These are phyloP conservation scores for Eumeta japonica DNA, from an alignment of 1,140 invertebrate species.

Conservation along the genomic window DNA sequence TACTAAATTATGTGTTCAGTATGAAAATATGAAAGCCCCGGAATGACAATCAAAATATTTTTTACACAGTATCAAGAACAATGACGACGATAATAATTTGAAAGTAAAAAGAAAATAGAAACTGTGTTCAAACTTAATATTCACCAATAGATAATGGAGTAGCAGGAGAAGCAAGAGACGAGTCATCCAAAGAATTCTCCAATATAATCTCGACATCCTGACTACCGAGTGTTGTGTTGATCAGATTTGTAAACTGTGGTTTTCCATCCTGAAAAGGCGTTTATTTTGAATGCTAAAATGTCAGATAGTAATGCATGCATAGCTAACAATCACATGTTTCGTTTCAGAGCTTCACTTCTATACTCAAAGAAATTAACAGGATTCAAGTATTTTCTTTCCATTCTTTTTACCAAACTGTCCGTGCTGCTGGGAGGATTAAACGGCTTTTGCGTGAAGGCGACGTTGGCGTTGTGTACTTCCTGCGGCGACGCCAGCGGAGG, in stretches of 20 bases:
- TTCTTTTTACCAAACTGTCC: constrained; percentile 29
- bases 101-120: not conserved
- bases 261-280: constrained; percentile 33
- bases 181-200: constrained; percentile 52
- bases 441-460: constrained; percentile 32
- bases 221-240: constrained; percentile 48
- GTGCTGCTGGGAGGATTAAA: constrained; percentile 31
- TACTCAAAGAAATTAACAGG: too few species aligned
- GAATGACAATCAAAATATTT: not conserved
- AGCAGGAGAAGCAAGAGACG: constrained; percentile 47
- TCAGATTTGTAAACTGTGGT: constrained; percentile 49
- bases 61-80: not conserved
- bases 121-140: not conserved
- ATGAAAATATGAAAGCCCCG: too few species aligned
- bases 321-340: too few species aligned
- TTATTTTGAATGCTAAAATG: too few species aligned
- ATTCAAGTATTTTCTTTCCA: not conserved
- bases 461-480: constrained; percentile 27
- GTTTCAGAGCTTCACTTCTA: too few species aligned
- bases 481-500: constrained; percentile 37
- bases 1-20: not conserved
- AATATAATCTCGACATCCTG: constrained; percentile 53
- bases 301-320: not conserved
- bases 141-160: constrained; percentile 47
- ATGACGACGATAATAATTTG: not conserved